Percentiles rank a stretch among this genome's conserved stretches.
These are phyloP conservation scores for Morpho deidamia DNA, from an alignment of 2,888 invertebrate species.

Conservation along the genomic window DNA sequence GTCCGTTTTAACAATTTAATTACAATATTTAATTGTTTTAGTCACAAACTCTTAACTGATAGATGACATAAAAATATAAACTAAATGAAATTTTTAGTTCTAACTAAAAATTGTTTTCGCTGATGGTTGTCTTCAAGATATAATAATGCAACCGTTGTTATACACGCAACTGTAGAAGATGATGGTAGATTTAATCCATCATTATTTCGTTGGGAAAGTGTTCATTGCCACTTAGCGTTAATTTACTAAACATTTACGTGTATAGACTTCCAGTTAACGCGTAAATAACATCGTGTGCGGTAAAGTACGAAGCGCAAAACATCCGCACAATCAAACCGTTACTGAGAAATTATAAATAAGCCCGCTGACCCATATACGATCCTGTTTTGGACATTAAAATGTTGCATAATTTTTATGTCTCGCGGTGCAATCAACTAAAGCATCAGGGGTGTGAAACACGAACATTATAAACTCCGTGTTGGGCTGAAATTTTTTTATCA, in stretches of 20 bases:
- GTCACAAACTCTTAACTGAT: too few relatives aligned
- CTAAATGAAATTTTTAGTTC: too few relatives aligned
- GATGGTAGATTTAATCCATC: too few relatives aligned
- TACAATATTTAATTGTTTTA: too few relatives aligned
- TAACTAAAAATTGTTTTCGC: too few relatives aligned
- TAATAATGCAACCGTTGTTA: too few relatives aligned
- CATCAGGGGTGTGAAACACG: neutral
- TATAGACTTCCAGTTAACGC: slow-evolving; percentile 46
- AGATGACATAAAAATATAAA: too few relatives aligned
- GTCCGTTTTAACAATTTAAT: too few relatives aligned
- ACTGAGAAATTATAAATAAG: slow-evolving; percentile 64
- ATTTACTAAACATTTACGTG: slow-evolving; percentile 33
- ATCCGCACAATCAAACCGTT: slow-evolving; percentile 62
- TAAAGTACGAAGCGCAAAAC: slow-evolving; percentile 52
- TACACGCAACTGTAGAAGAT: too few relatives aligned
- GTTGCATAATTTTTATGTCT: slow-evolving; percentile 59
- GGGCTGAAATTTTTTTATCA: neutral
- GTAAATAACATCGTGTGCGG: slow-evolving; percentile 38
- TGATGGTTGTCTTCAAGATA: too few relatives aligned
- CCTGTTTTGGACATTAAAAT: slow-evolving; percentile 58
- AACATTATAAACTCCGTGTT: neutral
- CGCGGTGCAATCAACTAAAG: slow-evolving; percentile 35
- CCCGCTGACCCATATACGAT: slow-evolving; percentile 61
- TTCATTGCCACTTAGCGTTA: slow-evolving; percentile 28
- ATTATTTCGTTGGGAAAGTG: slow-evolving; percentile 9